These are phyloP conservation scores for Podabrus alpinus DNA, from an alignment of 2,888 invertebrate species.

Conservation along the genomic window DNA sequence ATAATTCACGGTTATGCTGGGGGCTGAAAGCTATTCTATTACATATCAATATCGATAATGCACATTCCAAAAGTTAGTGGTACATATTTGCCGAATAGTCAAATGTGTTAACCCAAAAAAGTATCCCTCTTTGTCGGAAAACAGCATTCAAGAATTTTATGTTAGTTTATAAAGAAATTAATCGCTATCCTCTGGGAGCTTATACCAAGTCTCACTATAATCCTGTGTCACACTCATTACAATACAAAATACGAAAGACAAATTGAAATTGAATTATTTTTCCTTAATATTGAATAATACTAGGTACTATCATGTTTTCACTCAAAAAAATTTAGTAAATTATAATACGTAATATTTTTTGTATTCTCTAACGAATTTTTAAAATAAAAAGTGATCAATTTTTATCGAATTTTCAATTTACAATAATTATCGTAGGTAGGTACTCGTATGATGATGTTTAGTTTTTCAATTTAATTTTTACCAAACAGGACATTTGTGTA, in stretches of 20 bases:
- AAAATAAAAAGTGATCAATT: neutral
- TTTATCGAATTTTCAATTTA: neutral
- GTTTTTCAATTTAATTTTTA: slow-evolving; percentile 23
- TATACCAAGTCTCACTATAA: neutral
- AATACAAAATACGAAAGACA: neutral
- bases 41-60: slow-evolving; percentile 28
- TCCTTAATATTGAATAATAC: too few species aligned
- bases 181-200: neutral
- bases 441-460: neutral
- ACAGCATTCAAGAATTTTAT: neutral
- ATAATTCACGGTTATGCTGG: slow-evolving; percentile 34
- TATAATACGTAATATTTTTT: neutral
- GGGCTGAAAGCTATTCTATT: slow-evolving; percentile 28
- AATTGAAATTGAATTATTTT: too few species aligned
- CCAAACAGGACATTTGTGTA: slow-evolving; percentile 36
- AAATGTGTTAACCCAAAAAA: neutral
- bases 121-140: neutral
- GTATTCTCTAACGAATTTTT: neutral
- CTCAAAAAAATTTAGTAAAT: too few species aligned
- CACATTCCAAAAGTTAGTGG: slow-evolving; percentile 26
- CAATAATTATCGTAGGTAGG: neutral
- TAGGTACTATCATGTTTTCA: too few species aligned
- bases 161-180: neutral
- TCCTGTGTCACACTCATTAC: neutral
- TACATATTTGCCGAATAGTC: slow-evolving; percentile 16